Evolutionary conservation across 1,140 invertebrate genomes (phyloP), one percentile per base, ranked within the genome.

Genomic region (Drosophila guanche): DNA sequence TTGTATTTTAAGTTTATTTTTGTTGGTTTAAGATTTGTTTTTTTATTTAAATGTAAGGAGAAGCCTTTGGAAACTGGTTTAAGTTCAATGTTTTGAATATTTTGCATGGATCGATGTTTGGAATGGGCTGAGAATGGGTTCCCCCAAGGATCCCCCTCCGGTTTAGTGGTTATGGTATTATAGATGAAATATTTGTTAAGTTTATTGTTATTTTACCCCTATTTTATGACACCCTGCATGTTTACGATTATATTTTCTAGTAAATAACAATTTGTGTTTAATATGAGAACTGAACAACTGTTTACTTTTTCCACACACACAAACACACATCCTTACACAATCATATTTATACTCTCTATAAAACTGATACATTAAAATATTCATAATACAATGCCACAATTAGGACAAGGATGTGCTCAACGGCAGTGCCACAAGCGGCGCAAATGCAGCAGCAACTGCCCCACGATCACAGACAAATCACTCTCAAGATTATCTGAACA

Each of bases 401-500:
- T 63, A 83, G 83, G 83, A 89, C 71, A 86, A 86, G 83, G 83
- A 86, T 56, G 37, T 62, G 62, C 46, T 76, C 45, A 67, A 57
- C 71, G 60, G 60, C 46, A 72, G 47, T 22, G 60, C 78, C 54
- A 55, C 58, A 29, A 37, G 10, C 56, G 53, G 46, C 50, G 47
- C 48, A 25, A 71, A 53, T 40, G 43, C 53, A 55, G 41, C 58
- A 62, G 55, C 59, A 68, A 37, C 33, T 37, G 52, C 57, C 69
- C 47, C 60, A 37, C 12, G 33, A 55, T 54, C 77, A 74, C 79
- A 79, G 79, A 80, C 77, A 61, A 81, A 80, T 55, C 73, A 80
- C 60, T 76, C 79, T 43, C 81, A 81, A 72, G 83, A 86, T 58
- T 65, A 83, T 69, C 66, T 83, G 45, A 86, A 86, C 52, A 84